Conservation (phyloP, 2,888 invertebrate species). For the Caenorhabditis parvicauda region DNA sequence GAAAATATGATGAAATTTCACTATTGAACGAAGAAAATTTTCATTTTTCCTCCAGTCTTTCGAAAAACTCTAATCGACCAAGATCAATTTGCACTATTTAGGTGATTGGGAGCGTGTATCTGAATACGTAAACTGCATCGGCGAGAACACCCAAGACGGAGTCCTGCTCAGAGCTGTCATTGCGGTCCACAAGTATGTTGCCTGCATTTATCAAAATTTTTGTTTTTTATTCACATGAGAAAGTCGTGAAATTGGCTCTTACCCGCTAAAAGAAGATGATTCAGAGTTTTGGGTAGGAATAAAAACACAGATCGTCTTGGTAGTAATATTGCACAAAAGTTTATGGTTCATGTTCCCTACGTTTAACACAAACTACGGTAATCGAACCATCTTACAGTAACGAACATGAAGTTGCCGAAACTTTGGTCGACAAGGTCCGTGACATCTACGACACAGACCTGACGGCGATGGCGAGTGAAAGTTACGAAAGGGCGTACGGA, state of each 20-base stretch:
- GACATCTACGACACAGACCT: constrained; percentile 91
- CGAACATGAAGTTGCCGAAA: constrained; percentile 63
- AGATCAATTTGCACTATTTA: constrained; percentile 52
- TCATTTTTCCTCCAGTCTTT: neutral
- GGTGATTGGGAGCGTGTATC: constrained; percentile 90
- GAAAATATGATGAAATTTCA: neutral
- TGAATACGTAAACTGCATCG: constrained; percentile 76
- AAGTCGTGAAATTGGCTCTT: too few relatives aligned
- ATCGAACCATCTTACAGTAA: too few relatives aligned
- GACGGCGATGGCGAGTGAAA: constrained; percentile 92
- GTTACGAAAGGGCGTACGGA: constrained; percentile 80
- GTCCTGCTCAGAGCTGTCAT: constrained; percentile 91
- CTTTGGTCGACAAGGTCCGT: constrained; percentile 83
- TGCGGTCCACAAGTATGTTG: constrained; percentile 76
- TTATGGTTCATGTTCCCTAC: too few relatives aligned
- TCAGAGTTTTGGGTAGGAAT: too few relatives aligned
- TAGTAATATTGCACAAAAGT: too few relatives aligned
- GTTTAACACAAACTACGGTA: too few relatives aligned
- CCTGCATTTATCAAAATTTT: too few relatives aligned
- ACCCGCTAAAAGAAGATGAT: too few relatives aligned
- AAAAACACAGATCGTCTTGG: too few relatives aligned
- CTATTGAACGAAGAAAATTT: neutral
- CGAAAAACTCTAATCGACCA: neutral
- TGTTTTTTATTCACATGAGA: too few relatives aligned
- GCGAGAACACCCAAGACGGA: constrained; percentile 89